phyloP scores from a whole-genome alignment of 1,140 invertebrate genomes.

The Leptinotarsa undecemlineata region DNA sequence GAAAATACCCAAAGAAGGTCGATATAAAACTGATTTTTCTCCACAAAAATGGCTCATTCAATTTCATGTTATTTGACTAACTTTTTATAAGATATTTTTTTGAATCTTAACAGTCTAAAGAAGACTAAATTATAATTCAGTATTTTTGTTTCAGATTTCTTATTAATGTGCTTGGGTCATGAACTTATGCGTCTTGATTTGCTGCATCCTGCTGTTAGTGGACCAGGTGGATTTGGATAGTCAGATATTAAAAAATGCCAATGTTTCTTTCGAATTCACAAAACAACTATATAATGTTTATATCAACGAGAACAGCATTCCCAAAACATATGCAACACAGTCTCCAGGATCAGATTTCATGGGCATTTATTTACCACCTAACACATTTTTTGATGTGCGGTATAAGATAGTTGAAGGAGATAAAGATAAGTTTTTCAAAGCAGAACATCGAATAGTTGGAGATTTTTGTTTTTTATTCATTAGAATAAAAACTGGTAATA shows the following conservation, averaged over 20 bases:
- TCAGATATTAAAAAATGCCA: background rate
- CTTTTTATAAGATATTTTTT: no score
- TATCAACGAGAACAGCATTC: conserved; percentile 88
- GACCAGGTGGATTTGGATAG: background rate
- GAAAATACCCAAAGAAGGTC: no score
- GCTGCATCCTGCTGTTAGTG: conserved; percentile 1
- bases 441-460: conserved; percentile 82
- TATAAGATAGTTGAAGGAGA: conserved; percentile 85
- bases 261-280: conserved; percentile 68
- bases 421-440: conserved; percentile 89
- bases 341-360: conserved; percentile 61
- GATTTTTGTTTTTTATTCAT: conserved; percentile 93
- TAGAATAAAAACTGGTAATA: conserved; percentile 81
- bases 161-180: background rate
- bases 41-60: no score
- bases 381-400: conserved; percentile 64
- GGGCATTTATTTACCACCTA: conserved; percentile 57
- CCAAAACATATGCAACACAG: conserved; percentile 75
- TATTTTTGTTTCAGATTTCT: background rate
- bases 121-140: no score
- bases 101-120: no score
- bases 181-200: background rate
- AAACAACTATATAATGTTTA: conserved; percentile 82
- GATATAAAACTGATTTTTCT: no score
- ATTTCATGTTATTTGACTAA: no score